These are phyloP conservation scores for Oscheius sp. DNA, from an alignment of 1,140 invertebrate genomes.

Conservation along the genomic window DNA sequence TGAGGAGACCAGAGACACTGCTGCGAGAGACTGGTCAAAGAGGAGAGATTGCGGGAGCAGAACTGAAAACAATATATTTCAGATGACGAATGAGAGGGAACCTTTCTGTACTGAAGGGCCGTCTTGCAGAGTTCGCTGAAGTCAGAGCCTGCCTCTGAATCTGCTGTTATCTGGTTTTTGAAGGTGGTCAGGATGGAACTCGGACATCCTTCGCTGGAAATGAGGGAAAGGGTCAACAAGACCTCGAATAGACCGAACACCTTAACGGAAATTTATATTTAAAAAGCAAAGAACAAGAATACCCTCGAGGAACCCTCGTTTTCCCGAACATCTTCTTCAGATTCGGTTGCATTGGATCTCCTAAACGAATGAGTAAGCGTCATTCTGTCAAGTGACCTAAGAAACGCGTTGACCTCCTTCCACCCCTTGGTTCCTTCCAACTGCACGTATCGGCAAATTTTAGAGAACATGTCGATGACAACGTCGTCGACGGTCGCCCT, in stretches of 20 bases:
- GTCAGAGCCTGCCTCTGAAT: background rate
- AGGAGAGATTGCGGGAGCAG: background rate
- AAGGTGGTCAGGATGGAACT: background rate
- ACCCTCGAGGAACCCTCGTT: too few species aligned
- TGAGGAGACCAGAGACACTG: background rate
- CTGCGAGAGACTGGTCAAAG: background rate
- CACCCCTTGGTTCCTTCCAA: background rate
- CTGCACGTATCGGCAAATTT: background rate
- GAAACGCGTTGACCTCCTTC: background rate
- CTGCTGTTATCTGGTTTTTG: background rate
- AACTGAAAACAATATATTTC: background rate
- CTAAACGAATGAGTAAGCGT: background rate
- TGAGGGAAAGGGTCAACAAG: background rate
- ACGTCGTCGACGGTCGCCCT: background rate
- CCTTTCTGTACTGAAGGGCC: background rate
- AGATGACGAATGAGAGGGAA: background rate
- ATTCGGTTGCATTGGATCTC: background rate
- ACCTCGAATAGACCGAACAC: background rate
- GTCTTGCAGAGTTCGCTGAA: background rate
- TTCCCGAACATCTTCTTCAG: too few species aligned
- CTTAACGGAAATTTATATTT: too few species aligned
- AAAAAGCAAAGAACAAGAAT: too few species aligned
- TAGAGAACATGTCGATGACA: background rate
- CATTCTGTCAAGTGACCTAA: background rate
- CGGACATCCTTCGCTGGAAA: background rate